phyloP scores from a whole-genome alignment of 2,888 invertebrate species.

The Phorcus lineatus region DNA sequence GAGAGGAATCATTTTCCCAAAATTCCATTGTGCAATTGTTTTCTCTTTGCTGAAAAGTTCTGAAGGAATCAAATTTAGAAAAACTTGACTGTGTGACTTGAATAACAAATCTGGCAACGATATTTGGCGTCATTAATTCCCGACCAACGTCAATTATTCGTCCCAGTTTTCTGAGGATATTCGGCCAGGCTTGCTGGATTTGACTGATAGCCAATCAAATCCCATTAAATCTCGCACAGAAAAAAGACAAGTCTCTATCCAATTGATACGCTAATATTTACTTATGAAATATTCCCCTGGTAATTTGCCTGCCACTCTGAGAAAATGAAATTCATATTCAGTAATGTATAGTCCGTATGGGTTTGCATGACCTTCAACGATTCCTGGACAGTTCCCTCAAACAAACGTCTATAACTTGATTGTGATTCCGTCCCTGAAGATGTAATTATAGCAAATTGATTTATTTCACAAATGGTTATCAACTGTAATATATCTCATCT shows the following conservation, averaged over 20 bases:
- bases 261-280: slow-evolving; percentile 1
- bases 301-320: background rate
- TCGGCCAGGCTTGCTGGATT: background rate
- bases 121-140: slow-evolving; percentile 13
- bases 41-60: slow-evolving; percentile 5
- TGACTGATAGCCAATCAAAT: background rate
- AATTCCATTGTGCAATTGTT: slow-evolving; percentile 13
- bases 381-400: background rate
- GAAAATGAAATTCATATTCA: background rate
- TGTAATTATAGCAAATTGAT: slow-evolving; percentile 4
- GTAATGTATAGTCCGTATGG: background rate
- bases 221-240: background rate
- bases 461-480: background rate
- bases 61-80: slow-evolving; percentile 2
- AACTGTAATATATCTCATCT: background rate
- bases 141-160: background rate
- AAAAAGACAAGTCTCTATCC: background rate
- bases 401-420: background rate
- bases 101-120: background rate
- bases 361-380: background rate
- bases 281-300: slow-evolving; percentile 3
- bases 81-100: background rate
- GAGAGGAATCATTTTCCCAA: slow-evolving; percentile 1
- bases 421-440: background rate
- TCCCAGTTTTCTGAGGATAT: background rate